Evolutionary conservation across 2,797 vertebrate genomes (phyloP), one percentile per base, ranked within the genome.

Genomic region (Calcarius lapponicus): DNA sequence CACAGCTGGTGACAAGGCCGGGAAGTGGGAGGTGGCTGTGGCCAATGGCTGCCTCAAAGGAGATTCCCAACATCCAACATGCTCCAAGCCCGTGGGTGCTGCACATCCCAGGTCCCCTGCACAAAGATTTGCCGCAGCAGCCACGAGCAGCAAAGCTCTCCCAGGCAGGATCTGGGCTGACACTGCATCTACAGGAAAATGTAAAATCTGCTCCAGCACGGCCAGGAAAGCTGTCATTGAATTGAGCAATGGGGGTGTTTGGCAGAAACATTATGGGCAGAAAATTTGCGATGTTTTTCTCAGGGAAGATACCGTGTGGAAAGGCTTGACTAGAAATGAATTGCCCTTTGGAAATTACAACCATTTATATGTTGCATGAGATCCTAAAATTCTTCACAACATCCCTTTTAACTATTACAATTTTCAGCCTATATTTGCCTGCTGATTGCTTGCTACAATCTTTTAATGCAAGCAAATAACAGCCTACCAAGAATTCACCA

Each of bases 1-100:
- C 34, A 53, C 15, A 58, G 24, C n/a, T 19, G 7, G 11, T 42
- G 50, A 42, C 13, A 57, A 43, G 22, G 16, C 28, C 50, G 69
- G 38, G 48, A 60, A 26, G 3, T 18, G 15, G 47, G 47, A 82
- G 1, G 0, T 5, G 36, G 25, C 13, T 31, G 14, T 22, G 28
- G 51, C 34, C 5, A 10, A 22, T 22, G 43, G 53, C 10, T 21
- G 22, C 29, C 47, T 74, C 62, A 43, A 58, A 28, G 42, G n/a
- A 61, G 42, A 62, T 61, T 31, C 62, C 82, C 73, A 72, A 20
- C 0, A 0, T 11, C 76, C 78, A 69, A 6, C 0, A 0, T 6
- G 38, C 34, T 75, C 66, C 32, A 31, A 32, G 43, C 6, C 34
- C 36, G 8, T 6, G 56, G 34, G 31, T 43, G 47, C 31, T 31